Evolutionary conservation across 2,113 vertebrate genomes (phyloP).

Genomic region (Callionymus lyra): DNA sequence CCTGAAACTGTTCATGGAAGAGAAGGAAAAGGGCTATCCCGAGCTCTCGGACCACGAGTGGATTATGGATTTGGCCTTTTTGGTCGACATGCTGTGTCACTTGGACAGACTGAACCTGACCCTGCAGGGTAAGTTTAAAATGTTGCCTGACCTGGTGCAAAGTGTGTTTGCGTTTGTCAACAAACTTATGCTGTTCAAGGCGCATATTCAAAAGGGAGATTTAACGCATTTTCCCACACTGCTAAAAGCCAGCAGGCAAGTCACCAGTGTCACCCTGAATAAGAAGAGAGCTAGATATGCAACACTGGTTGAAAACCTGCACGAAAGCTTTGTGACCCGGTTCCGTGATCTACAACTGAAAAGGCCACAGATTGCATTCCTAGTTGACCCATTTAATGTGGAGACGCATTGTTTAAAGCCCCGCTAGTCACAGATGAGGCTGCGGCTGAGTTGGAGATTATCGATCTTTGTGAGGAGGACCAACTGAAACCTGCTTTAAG

Average conservation of each 20-base stretch:
- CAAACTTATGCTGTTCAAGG: constrained; percentile 14
- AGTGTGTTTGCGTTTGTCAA: constrained; percentile 7
- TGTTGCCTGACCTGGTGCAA: constrained; percentile 30
- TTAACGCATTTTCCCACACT: constrained; percentile 6
- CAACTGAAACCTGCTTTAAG: constrained; percentile 9
- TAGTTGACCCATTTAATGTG: too few relatives aligned
- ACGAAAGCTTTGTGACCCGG: too few relatives aligned
- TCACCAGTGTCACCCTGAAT: too few relatives aligned
- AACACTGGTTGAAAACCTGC: too few relatives aligned
- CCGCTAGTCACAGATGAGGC: constrained; percentile 12
- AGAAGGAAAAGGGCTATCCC: constrained; percentile 20
- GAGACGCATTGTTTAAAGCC: constrained; percentile 19
- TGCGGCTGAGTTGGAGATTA: constrained; percentile 9
- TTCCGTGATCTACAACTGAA: too few relatives aligned
- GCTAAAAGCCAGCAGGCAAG: too few relatives aligned
- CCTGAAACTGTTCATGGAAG: constrained; percentile 21
- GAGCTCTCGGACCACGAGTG: constrained; percentile 13
- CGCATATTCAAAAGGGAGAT: constrained; percentile 10
- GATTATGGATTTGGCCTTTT: constrained; percentile 28
- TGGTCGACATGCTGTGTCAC: constrained; percentile 31
- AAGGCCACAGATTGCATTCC: too few relatives aligned
- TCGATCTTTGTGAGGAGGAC: constrained; percentile 4
- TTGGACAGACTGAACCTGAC: constrained; percentile 31
- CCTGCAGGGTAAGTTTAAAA: constrained; percentile 29
- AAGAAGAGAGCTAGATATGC: constrained; percentile 3